Base-by-base conservation (phyloP, 2,113 vertebrate genomes). In the Oreochromis aureus region DNA sequence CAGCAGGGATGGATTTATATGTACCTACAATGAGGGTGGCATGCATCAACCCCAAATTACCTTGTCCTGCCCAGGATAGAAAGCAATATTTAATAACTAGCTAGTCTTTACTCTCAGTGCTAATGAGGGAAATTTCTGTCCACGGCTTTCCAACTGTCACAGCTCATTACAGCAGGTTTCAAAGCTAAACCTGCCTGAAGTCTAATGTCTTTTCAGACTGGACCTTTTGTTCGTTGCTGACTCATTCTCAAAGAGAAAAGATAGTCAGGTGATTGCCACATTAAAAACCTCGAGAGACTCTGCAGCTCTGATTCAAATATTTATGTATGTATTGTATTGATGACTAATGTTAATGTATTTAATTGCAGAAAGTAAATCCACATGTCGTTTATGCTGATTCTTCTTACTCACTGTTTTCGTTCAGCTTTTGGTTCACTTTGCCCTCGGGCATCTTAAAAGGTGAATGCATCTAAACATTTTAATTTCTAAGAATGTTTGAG, bases 141-240 rank as follows among this genome's bases (percentile, higher is more conserved):
- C 69, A 10, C 8, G 3, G 4, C 46, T 78, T 53, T 51, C 27
- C 18, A 34, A 32, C 86, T 53, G 82, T 89, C 78, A 76, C 66
- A 46, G 87, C 87, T 92, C 85, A 86, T 92, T 86, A 88, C 5
- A 48, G 80, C 88, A 10, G 22, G 30, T 76, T 88, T 85, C 86
- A 90, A 55, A 87, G 78, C 80, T 12, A 9, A 3, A 73, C 81
- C 58, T 82, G 59, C 66, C 61, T 83, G 44, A 86, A 44, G 78
- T 82, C 69, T 89, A 85, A 88, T 80, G 89, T 82, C 30, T 81
- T 78, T 87, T 89, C 55, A 56, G n/a, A 78, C 41, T 15, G 9
- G 8, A 90, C 63, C 34, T 80, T 76, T 54, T 66, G 30, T 22
- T 78, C 44, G 18, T 80, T 85, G 83, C 78, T 54, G 80, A 86